Percentiles rank a stretch among this genome's conserved stretches.
phyloP scores from a whole-genome alignment of 2,888 invertebrate species.

The Physocephala rufipes region DNA sequence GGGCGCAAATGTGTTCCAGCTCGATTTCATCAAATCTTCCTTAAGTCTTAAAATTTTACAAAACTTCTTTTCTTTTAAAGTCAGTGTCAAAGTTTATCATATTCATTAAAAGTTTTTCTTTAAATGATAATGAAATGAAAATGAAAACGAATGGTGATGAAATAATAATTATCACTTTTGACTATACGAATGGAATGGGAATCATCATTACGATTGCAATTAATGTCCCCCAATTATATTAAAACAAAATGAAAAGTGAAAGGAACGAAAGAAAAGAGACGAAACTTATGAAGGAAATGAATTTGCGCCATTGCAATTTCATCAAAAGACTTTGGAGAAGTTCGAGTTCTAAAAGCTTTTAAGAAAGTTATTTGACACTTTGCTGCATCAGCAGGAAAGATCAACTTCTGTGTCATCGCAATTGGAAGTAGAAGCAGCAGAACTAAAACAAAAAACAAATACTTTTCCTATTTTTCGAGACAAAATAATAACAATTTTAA shows the following conservation, averaged over 20 bases:
- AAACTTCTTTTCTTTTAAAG: too few relatives aligned
- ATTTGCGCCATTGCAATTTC: slow-evolving; percentile 26
- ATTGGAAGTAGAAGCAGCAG: too few relatives aligned
- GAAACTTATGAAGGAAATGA: slow-evolving; percentile 15
- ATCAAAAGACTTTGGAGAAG: slow-evolving; percentile 27
- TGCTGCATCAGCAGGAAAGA: slow-evolving; percentile 14
- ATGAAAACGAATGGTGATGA: too few relatives aligned
- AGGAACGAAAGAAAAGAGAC: neutral
- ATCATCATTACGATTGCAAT: neutral
- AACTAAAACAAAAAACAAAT: too few relatives aligned
- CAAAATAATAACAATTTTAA: too few relatives aligned
- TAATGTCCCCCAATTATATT: neutral
- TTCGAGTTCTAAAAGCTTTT: slow-evolving; percentile 31
- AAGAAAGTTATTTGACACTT: slow-evolving; percentile 31
- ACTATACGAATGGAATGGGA: neutral
- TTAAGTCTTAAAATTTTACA: too few relatives aligned
- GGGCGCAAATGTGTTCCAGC: too few relatives aligned
- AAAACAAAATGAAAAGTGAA: neutral
- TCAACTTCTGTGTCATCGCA: too few relatives aligned
- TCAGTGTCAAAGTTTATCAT: too few relatives aligned
- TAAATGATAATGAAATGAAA: neutral
- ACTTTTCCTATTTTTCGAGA: too few relatives aligned
- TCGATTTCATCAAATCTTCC: too few relatives aligned
- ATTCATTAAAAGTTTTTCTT: neutral
- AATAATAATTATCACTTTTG: slow-evolving; percentile 4